Conservation (phyloP, 1,140 invertebrate species). For the Lepidurus couesii region DNA sequence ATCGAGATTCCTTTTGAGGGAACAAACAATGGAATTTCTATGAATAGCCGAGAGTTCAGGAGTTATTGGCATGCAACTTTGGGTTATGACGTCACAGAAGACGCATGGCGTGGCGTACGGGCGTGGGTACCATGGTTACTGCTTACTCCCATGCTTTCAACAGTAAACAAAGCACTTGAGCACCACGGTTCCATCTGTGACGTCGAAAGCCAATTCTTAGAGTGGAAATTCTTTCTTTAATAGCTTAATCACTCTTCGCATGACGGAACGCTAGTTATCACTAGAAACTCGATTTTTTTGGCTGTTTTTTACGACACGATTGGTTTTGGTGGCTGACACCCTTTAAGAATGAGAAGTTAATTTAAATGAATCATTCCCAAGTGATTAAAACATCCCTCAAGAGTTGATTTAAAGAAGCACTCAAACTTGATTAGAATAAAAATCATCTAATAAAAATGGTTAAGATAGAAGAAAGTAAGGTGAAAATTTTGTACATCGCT, state of each 20-base stretch:
- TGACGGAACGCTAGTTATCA: too few species aligned
- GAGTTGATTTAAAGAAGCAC: neutral
- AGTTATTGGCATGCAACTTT: neutral
- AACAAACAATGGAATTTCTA: too few species aligned
- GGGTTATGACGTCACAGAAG: neutral
- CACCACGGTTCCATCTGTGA: too few species aligned
- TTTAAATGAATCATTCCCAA: neutral
- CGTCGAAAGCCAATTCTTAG: too few species aligned
- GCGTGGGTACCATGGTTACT: too few species aligned
- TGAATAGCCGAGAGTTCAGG: neutral
- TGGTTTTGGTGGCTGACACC: neutral
- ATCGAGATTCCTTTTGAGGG: neutral
- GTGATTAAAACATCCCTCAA: neutral
- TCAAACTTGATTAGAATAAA: neutral
- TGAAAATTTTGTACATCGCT: neutral
- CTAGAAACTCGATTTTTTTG: too few species aligned
- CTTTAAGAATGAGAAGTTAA: neutral
- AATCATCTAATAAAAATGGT: neutral
- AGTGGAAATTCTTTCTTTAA: too few species aligned
- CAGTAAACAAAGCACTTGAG: too few species aligned
- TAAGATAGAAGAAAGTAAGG: neutral
- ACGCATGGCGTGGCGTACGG: neutral
- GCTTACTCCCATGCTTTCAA: too few species aligned
- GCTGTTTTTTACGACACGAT: neutral
- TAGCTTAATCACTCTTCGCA: too few species aligned